Evolutionary conservation across 2,797 vertebrate genomes (phyloP).

Genomic region (Columba guinea): DNA sequence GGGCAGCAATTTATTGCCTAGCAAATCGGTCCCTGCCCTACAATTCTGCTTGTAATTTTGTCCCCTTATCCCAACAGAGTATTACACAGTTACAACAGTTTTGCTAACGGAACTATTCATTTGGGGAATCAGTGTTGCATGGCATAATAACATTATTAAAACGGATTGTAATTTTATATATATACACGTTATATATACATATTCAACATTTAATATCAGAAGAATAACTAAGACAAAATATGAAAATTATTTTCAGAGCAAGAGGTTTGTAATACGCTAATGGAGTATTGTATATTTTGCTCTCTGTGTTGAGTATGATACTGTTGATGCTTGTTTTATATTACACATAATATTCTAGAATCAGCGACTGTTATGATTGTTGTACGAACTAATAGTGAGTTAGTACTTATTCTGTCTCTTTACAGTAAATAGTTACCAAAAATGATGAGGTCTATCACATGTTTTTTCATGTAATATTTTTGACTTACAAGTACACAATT

Average conservation of each 20-base stretch:
- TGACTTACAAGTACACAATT: neutral
- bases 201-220: neutral
- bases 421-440: neutral
- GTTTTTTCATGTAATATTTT: neutral
- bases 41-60: neutral
- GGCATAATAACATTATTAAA: neutral
- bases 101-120: neutral
- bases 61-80: neutral
- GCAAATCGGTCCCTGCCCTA: neutral
- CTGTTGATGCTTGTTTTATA: neutral
- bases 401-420: neutral
- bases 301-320: neutral
- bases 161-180: neutral
- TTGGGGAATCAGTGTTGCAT: neutral
- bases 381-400: neutral
- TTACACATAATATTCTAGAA: neutral
- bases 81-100: neutral
- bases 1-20: neutral
- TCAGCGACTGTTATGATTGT: neutral
- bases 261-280: neutral
- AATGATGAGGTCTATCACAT: fast-evolving
- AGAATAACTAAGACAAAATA: neutral
- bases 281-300: neutral
- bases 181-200: neutral
- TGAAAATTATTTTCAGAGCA: neutral